A percentile compares a stretch with the other conserved stretches of the same genome.
Conservation (phyloP, 2,113 vertebrate genomes). For the Nothoprocta perdicaria region DNA sequence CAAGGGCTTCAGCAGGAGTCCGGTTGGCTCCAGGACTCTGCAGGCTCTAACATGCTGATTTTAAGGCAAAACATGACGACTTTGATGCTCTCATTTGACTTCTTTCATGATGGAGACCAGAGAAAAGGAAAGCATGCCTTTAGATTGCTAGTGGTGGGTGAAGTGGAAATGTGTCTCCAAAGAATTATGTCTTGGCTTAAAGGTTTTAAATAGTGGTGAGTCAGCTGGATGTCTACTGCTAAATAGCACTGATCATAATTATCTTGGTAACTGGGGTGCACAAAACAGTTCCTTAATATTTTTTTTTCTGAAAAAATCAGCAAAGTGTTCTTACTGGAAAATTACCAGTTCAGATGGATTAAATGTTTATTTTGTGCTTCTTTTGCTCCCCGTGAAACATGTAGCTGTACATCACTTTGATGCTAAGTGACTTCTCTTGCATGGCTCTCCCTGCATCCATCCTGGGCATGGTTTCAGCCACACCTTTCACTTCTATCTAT, state of each 20-base stretch:
- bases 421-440: not conserved
- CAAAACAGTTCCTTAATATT: not conserved
- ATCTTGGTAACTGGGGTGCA: not conserved
- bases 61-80: not conserved
- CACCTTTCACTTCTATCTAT: fast-evolving
- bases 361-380: not conserved
- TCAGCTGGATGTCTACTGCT: not conserved
- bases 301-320: not conserved
- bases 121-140: not conserved
- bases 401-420: not conserved
- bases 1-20: not conserved
- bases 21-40: not conserved
- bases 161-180: not conserved
- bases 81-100: not conserved
- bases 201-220: not conserved
- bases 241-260: not conserved
- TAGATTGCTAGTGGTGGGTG: not conserved
- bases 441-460: not conserved
- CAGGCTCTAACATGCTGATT: not conserved
- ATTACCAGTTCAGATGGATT: not conserved
- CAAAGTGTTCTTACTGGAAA: not conserved
- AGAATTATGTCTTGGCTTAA: not conserved
- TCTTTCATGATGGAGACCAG: not conserved
- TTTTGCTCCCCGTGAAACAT: not conserved
- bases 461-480: fast-evolving